A percentile compares a stretch with the other conserved stretches of the same genome.
phyloP scores from a whole-genome alignment of 2,113 vertebrate species.

The Leucopsar rothschildi region DNA sequence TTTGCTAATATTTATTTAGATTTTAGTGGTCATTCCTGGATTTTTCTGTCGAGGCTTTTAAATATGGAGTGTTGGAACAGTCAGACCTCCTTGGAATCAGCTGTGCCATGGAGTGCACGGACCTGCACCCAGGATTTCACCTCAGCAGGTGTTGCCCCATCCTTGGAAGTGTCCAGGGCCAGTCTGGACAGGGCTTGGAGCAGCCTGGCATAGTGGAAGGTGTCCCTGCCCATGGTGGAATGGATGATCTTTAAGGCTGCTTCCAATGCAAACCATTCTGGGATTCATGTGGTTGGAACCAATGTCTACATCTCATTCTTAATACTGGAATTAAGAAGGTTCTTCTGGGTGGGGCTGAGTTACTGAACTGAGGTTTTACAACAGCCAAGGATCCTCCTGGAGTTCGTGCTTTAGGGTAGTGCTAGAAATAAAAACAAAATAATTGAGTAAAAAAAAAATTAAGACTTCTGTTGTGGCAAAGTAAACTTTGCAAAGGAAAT shows the following conservation, averaged over 20 bases:
- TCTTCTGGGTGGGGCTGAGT: background rate
- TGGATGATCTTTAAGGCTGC: background rate
- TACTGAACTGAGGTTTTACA: background rate
- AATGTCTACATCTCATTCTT: background rate
- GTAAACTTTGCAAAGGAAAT: background rate
- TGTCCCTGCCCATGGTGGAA: background rate
- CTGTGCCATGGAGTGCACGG: background rate
- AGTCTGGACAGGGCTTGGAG: background rate
- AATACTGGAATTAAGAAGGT: background rate
- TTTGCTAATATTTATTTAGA: background rate
- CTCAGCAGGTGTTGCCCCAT: accelerated
- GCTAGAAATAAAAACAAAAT: background rate
- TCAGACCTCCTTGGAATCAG: background rate
- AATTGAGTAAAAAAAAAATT: accelerated
- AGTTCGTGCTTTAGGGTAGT: background rate
- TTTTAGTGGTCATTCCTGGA: background rate
- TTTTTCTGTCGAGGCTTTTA: background rate
- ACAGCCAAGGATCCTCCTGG: background rate
- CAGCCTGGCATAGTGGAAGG: accelerated
- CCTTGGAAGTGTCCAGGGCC: background rate
- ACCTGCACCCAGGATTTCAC: background rate
- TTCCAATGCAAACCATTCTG: background rate
- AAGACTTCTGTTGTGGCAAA: background rate
- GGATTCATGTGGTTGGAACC: background rate
- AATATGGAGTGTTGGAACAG: background rate